phyloP scores from a whole-genome alignment of 2,113 vertebrate species.

The Hydropotes inermis region DNA sequence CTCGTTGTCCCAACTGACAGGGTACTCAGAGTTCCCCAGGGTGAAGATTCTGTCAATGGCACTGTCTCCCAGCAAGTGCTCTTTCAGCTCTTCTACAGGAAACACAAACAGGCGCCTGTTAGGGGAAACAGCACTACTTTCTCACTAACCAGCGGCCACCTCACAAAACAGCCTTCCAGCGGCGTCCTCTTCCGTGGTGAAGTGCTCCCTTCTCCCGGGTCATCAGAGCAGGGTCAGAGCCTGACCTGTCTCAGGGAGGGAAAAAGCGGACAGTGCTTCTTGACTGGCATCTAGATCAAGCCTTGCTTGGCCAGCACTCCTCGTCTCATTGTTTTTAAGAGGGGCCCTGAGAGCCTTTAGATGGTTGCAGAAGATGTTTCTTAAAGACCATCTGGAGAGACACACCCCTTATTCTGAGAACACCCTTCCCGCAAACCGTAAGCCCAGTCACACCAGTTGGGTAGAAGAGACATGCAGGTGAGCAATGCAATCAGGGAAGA shows the following conservation, averaged over 20 bases:
- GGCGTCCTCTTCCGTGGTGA: rapidly evolving
- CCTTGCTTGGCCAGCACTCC: not conserved
- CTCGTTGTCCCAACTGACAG: constrained; percentile 98
- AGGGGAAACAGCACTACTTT: constrained; percentile 3
- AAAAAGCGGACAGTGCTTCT: not conserved
- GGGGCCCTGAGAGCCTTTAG: not conserved
- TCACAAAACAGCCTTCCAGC: constrained; percentile 24
- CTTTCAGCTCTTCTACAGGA: constrained; percentile 93
- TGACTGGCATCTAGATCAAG: not conserved
- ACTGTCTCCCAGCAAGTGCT: constrained; percentile 91
- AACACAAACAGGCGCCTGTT: constrained; percentile 62
- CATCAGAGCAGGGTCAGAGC: not conserved
- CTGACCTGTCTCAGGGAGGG: not conserved
- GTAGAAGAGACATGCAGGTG: not conserved
- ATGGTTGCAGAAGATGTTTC: not conserved
- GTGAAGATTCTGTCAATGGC: constrained; percentile 97
- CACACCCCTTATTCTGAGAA: not conserved
- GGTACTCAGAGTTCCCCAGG: constrained; percentile 94
- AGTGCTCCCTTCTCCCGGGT: not conserved
- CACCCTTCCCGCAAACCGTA: rapidly evolving
- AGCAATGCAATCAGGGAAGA: rapidly evolving
- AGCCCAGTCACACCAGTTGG: not conserved
- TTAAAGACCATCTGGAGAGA: not conserved
- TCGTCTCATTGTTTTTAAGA: rapidly evolving
- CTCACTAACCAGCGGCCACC: not conserved